Evolutionary conservation across 2,113 vertebrate genomes (phyloP).

Genomic region (Amblyornis subalaris): DNA sequence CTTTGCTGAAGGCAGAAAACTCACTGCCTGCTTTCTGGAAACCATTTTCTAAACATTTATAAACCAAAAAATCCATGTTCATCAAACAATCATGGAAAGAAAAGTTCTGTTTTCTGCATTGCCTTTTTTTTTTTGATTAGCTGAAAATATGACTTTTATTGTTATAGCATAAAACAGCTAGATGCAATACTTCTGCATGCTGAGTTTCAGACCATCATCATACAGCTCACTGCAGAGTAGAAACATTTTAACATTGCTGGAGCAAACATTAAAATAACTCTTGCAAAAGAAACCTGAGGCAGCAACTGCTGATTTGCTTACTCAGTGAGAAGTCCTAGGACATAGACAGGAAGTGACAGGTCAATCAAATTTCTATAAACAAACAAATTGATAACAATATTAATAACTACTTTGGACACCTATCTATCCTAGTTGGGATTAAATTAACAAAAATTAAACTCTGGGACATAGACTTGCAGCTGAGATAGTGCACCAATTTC

Average conservation of each 20-base stretch:
- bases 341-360: background rate
- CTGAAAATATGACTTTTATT: background rate
- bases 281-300: background rate
- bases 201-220: background rate
- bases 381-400: background rate
- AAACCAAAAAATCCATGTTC: background rate
- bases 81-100: background rate
- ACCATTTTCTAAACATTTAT: slow-evolving; percentile 1
- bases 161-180: background rate
- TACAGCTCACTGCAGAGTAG: background rate
- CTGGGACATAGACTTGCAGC: background rate
- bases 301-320: background rate
- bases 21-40: slow-evolving; percentile 5
- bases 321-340: background rate
- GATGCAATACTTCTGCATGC: background rate
- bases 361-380: background rate
- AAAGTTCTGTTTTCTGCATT: background rate
- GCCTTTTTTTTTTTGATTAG: background rate
- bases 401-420: background rate
- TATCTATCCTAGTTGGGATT: background rate
- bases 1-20: background rate
- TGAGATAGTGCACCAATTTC: background rate
- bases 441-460: background rate
- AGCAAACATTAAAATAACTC: background rate
- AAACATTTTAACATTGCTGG: background rate